Evolutionary conservation across 2,888 invertebrate species (phyloP).

Genomic region (Pherbina coryleti): DNA sequence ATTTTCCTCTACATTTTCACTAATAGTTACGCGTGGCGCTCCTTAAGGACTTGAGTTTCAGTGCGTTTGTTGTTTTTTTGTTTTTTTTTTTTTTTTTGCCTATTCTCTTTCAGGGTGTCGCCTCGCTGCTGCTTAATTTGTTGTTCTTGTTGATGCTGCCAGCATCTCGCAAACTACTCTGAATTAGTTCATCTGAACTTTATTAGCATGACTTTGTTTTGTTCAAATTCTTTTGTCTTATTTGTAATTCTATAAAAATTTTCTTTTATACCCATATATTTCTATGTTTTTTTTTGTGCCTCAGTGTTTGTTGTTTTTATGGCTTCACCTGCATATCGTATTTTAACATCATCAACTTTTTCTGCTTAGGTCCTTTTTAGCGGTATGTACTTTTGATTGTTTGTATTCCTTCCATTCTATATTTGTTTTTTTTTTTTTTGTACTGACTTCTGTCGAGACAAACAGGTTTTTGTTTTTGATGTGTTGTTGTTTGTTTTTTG

Average conservation of each 20-base stretch:
- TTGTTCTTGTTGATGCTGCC: neutral
- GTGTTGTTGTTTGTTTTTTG: neutral
- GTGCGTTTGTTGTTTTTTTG: neutral
- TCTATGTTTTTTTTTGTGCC: neutral
- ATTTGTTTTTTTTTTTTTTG: neutral
- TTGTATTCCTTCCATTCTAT: neutral
- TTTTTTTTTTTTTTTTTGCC: neutral
- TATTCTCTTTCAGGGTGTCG: neutral
- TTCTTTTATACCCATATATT: too few relatives aligned
- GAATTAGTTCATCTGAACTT: constrained; percentile 6
- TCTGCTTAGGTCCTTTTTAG: neutral
- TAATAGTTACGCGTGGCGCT: neutral
- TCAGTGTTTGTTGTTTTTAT: neutral
- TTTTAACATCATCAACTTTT: neutral
- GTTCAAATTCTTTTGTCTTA: neutral
- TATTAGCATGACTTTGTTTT: neutral
- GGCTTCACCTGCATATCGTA: neutral
- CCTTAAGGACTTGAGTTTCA: neutral
- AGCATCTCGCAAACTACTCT: neutral
- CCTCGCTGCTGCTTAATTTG: neutral
- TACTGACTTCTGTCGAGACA: too few relatives aligned
- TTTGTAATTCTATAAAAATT: neutral
- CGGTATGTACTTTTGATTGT: neutral
- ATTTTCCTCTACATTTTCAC: neutral
- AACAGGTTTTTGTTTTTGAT: neutral